Percentiles rank a stretch among this genome's conserved stretches.
Conservation (phyloP, 1,140 invertebrate species). For the Choristoneura fumiferana region DNA sequence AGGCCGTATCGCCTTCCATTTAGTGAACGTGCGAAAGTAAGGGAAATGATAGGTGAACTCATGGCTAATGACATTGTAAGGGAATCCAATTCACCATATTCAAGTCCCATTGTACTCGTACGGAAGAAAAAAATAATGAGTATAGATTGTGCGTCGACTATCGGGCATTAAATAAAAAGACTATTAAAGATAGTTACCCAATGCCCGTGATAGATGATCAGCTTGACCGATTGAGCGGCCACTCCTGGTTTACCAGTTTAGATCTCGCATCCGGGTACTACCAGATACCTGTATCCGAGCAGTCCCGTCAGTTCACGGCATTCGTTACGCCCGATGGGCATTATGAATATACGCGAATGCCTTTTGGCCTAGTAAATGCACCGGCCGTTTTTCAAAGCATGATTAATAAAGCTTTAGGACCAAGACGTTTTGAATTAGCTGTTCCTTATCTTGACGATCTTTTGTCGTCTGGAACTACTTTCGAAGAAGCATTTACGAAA, state of each 20-base stretch:
- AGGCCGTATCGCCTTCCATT: too few relatives aligned
- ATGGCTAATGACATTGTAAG: background rate
- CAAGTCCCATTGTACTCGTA: background rate
- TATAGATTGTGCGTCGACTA: constrained; percentile 19
- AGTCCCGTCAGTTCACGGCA: constrained; percentile 19
- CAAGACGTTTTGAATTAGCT: constrained; percentile 18
- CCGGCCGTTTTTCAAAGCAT: constrained; percentile 22
- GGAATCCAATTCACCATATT: background rate
- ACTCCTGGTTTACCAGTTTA: constrained; percentile 10
- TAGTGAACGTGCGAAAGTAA: too few relatives aligned
- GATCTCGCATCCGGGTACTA: constrained; percentile 21
- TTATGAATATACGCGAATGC: constrained; percentile 22
- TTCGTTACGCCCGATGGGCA: constrained; percentile 33
- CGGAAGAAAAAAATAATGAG: constrained; percentile 10
- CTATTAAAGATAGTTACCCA: constrained; percentile 19
- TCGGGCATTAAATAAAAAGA: constrained; percentile 21
- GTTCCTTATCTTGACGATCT: constrained; percentile 37
- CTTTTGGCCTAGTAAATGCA: constrained; percentile 20
- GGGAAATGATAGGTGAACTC: too few relatives aligned
- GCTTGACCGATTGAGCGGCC: too few relatives aligned
- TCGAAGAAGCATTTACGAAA: constrained; percentile 36
- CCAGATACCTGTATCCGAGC: constrained; percentile 33
- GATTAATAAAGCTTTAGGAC: constrained; percentile 31
- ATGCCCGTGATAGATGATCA: too few relatives aligned
- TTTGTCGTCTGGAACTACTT: constrained; percentile 20